A percentile compares a stretch with the other conserved stretches of the same genome.
Evolutionary conservation across 2,113 vertebrate species (phyloP).

Genomic region (Falcunculus frontatus): DNA sequence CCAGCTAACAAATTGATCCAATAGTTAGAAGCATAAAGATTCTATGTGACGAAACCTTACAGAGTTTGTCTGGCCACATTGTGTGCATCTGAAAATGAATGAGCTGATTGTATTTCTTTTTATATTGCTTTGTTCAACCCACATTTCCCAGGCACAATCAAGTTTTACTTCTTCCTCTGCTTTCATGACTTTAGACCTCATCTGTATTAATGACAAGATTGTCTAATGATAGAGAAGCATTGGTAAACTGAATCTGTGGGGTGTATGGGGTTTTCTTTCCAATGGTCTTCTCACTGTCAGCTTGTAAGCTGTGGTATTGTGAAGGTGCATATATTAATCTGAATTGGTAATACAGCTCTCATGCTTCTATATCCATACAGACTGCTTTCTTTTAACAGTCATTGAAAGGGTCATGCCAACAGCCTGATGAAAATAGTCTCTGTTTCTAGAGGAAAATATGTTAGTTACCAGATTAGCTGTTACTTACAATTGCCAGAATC

Average conservation of each 20-base stretch:
- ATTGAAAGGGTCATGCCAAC: neutral
- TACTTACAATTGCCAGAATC: neutral
- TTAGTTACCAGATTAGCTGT: neutral
- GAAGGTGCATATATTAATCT: neutral
- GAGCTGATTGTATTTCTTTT: neutral
- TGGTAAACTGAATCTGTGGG: neutral
- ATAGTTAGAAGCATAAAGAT: neutral
- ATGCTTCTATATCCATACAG: neutral
- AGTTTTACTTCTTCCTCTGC: neutral
- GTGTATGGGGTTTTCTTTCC: neutral
- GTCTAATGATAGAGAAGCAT: neutral
- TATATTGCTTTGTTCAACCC: neutral
- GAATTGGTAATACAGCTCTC: neutral
- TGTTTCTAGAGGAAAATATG: neutral
- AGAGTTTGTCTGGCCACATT: neutral
- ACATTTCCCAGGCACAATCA: neutral
- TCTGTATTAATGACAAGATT: slow-evolving; percentile 52
- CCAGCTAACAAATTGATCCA: neutral
- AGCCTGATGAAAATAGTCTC: neutral
- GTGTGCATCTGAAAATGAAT: neutral
- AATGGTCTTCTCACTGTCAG: neutral
- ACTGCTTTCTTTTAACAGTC: neutral
- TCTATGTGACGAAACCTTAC: neutral
- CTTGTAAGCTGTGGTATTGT: neutral
- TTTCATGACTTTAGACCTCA: slow-evolving; percentile 19